Evolutionary conservation across 2,113 vertebrate species (phyloP), one percentile per base, ranked within the genome.

Genomic region (Indicator maculatus): DNA sequence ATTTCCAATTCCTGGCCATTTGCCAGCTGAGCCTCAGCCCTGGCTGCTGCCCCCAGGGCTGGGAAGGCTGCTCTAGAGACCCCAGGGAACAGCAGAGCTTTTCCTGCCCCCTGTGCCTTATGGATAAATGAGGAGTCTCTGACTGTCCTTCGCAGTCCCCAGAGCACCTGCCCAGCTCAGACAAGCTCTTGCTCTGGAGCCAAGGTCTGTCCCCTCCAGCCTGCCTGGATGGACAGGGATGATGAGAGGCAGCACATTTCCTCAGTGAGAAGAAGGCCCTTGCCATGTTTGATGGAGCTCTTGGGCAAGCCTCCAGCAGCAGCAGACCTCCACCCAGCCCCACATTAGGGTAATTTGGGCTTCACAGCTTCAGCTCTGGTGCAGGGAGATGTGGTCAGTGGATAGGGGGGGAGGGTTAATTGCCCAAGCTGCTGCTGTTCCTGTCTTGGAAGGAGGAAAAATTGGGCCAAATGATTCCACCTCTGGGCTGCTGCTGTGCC

Each of bases 391-490:
- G 36, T 3, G 28, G 12, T 86, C 70, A 94, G 83, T 3, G 41
- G 82, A 86, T 83, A 31, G 86, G 45, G 53, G 53, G 27, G 41
- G 38, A 28, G 39, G 11, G 36, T 83, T 87, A 64, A 92, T 60
- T 82, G 73, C 44, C 14, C 30, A 0, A 18, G 1, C 21, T 66
- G 66, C 70, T 2, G 2, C 66, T 70, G 73, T 12, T 88, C 77
- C 79, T 87, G 84, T 52, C 79, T 89, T 36, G 61, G 82, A 26
- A 45, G 75, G 83, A 90, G 67, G 75, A 30, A 59, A 18, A 24
- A 31, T 3, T 0, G 4, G 12, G 47, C n/a, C 39, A 9, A 52
- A 27, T 7, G 28, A 26, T 12, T 15, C 3, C 3, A 9, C n/a
- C 24, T 17, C 45, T 1, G 0, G 16, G 33, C 6, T 7, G 45